A percentile compares a stretch with the other conserved stretches of the same genome.
Conservation (phyloP, 2,113 vertebrate genomes). For the Todiramphus saurophagus region DNA sequence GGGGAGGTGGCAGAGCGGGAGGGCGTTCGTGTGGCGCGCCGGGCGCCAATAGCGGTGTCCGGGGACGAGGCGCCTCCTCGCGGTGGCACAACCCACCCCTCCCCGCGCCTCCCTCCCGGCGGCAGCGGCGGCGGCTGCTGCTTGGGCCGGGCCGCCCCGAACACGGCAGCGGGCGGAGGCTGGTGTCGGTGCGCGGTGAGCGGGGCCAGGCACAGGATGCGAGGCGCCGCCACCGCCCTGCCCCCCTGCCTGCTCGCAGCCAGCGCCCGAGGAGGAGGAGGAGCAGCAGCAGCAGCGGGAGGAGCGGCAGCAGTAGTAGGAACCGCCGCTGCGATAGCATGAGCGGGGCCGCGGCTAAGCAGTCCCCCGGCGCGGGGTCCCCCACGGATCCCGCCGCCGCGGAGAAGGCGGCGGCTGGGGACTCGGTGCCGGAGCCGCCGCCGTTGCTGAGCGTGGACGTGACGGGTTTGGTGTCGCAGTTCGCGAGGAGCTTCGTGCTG, state of each 20-base stretch:
- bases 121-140: background rate
- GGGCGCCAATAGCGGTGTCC: background rate
- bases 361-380: background rate
- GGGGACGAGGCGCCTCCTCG: background rate
- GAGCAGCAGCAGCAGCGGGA: background rate
- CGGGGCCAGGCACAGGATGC: constrained; percentile 12
- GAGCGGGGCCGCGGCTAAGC: constrained; percentile 29
- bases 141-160: background rate
- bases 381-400: background rate
- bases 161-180: constrained; percentile 37
- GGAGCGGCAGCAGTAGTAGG: background rate
- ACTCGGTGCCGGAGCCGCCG: constrained; percentile 22
- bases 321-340: constrained; percentile 19
- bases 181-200: constrained; percentile 28
- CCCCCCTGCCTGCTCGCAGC: constrained; percentile 5
- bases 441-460: constrained; percentile 81
- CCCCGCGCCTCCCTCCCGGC: background rate
- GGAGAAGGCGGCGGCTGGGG: background rate
- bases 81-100: background rate
- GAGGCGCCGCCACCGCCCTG: constrained; percentile 3
- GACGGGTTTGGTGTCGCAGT: constrained; percentile 83
- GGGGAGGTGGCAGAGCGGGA: background rate
- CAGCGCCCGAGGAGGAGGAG: constrained; percentile 17
- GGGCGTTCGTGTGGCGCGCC: background rate
- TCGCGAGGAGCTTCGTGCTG: constrained; percentile 87